Evolutionary conservation across 2,888 invertebrate species (phyloP), one percentile per base, ranked within the genome.

Genomic region (Cosmorhoe ocellata): DNA sequence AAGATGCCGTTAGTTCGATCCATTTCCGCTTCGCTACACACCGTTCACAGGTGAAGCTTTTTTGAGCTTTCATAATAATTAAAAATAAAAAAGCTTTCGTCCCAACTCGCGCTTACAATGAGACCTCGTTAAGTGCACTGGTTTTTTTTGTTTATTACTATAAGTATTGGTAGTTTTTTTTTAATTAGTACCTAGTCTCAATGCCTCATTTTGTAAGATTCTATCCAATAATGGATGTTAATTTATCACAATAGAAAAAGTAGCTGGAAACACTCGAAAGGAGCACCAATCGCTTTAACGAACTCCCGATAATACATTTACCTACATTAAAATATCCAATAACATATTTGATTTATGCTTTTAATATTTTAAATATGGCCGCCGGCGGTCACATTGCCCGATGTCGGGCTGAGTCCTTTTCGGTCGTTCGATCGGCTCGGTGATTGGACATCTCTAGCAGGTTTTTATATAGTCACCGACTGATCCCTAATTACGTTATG

Each of bases 281-380:
- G 56, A 52, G 44, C 42, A 56, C 42, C 43, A 49, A 51, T 41
- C 56, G 56, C 52, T 69, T 59, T 74, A 78, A 77, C 69, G 72
- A 76, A 71, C 63, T 62, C 67, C 63, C 44, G 44, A 75, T 68
- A 74, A 75, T 73, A 78, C 82, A 73, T 77, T 76, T 72, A n/a
- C n/a, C n/a, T n/a, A 80, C 79, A 84, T 83, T 81, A 81, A 75
- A 81, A 83, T 78, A 81, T 79, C 81, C 84, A 82, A 85, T 84
- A 81, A 73, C 75, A 61, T 64, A 80, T 82, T 75, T 86, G 87
- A 87, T 86, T 86, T 86, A 86, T 85, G 82, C 68, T 76, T 81
- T 80, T 80, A 81, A 85, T 85, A 84, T 81, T 84, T 79, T 84
- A 81, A 85, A 79, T 74, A 87, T 84, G 83, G 82, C 88, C 81